A percentile compares a stretch with the other conserved stretches of the same genome.
Evolutionary conservation across 2,888 invertebrate species (phyloP).

Genomic region (Drosophila sordidula): DNA sequence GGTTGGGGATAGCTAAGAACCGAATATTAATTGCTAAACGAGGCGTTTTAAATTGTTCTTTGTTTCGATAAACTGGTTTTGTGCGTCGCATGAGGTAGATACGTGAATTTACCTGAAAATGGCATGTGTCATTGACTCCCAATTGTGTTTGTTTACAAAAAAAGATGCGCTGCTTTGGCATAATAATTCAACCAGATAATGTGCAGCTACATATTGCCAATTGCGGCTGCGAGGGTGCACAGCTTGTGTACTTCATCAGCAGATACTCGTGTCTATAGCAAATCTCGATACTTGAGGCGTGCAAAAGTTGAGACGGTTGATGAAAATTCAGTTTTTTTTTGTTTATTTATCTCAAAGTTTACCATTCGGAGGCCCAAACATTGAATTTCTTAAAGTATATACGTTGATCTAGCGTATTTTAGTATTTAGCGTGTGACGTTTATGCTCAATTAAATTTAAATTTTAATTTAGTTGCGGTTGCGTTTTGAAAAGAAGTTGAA

Average conservation of each 20-base stretch:
- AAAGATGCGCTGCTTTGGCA: conserved; percentile 12
- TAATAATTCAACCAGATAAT: conserved; percentile 39
- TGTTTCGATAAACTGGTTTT: conserved; percentile 57
- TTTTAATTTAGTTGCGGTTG: background rate
- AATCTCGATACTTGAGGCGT: background rate
- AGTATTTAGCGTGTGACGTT: no score
- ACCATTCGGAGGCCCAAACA: background rate
- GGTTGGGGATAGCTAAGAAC: conserved; percentile 18
- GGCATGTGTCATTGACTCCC: conserved; percentile 62
- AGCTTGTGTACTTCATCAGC: conserved; percentile 16
- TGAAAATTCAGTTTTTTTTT: no score
- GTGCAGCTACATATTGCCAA: conserved; percentile 10
- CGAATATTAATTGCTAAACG: conserved; percentile 67
- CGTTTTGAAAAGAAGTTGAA: background rate
- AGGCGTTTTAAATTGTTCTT: conserved; percentile 56
- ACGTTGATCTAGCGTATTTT: background rate
- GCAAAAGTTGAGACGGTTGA: no score
- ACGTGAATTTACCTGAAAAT: conserved; percentile 45
- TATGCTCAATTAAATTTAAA: no score
- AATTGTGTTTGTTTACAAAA: conserved; percentile 41
- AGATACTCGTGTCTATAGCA: conserved; percentile 5
- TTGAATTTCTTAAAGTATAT: no score
- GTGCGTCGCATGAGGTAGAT: conserved; percentile 11
- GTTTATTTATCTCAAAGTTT: background rate
- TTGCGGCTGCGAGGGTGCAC: background rate